Evolutionary conservation across 2,888 invertebrate species (phyloP).

Genomic region (Drosophila trichaetosa): DNA sequence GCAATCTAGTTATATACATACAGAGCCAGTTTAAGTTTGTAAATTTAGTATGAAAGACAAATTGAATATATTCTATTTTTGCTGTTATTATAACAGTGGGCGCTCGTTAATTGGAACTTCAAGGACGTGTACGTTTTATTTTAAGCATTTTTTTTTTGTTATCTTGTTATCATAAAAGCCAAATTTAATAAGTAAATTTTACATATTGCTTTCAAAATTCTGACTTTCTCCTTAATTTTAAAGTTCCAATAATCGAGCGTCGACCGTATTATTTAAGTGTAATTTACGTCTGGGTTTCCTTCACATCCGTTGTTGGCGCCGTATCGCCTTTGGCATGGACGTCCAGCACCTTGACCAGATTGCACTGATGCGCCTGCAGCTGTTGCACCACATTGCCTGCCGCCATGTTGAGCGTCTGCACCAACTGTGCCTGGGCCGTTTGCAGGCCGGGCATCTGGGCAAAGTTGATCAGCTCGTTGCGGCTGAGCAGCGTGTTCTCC

Average conservation of each 20-base stretch:
- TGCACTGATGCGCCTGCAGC: conserved; percentile 89
- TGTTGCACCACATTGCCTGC: conserved; percentile 88
- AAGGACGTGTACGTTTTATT: neutral
- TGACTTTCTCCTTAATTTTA: neutral
- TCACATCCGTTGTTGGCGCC: conserved; percentile 1
- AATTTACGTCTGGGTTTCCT: conserved; percentile 34
- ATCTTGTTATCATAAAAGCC: neutral
- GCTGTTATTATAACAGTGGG: conserved; percentile 42
- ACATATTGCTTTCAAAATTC: neutral
- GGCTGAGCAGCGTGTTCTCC: conserved; percentile 89
- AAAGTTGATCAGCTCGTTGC: conserved; percentile 89
- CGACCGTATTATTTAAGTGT: conserved; percentile 30
- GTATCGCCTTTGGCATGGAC: conserved; percentile 85
- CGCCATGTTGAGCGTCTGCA: conserved; percentile 89
- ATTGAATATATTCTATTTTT: conserved; percentile 47
- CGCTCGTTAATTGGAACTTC: neutral
- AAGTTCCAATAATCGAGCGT: neutral
- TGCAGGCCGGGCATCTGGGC: conserved; percentile 89
- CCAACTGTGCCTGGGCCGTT: conserved; percentile 88
- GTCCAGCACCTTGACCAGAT: conserved; percentile 89
- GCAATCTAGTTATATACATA: conserved; percentile 63
- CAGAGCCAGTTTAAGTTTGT: conserved; percentile 46
- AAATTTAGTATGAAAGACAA: conserved; percentile 71
- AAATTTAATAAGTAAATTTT: neutral
- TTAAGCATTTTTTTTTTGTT: neutral